These are phyloP conservation scores for Chirona hameri DNA, from an alignment of 2,888 invertebrate genomes.

Conservation along the genomic window DNA sequence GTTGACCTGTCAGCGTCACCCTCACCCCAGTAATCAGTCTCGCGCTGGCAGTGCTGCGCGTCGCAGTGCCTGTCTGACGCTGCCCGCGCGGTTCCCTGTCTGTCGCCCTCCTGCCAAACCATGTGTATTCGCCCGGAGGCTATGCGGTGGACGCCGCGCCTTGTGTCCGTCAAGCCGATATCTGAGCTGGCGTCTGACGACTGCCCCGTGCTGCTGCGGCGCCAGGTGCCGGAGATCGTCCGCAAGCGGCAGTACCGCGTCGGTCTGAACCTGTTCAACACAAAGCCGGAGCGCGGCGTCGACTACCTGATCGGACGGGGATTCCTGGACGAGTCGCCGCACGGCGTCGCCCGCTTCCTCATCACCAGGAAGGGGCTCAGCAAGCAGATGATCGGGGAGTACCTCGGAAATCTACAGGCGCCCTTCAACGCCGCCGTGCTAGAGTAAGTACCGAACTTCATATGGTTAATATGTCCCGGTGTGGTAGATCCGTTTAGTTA, in stretches of 20 bases:
- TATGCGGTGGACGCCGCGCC: too few relatives aligned
- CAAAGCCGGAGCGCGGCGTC: conserved; percentile 95
- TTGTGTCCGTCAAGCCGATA: too few relatives aligned
- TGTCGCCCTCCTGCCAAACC: too few relatives aligned
- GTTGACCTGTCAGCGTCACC: too few relatives aligned
- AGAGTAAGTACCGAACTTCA: conserved; percentile 61
- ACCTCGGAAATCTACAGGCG: conserved; percentile 92
- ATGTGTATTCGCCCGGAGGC: too few relatives aligned
- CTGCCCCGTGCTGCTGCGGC: neutral
- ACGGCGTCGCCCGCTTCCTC: conserved; percentile 89
- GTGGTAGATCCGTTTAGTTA: too few relatives aligned
- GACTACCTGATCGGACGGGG: conserved; percentile 88
- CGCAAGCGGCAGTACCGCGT: conserved; percentile 96
- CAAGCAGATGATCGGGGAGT: conserved; percentile 99
- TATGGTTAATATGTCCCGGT: too few relatives aligned
- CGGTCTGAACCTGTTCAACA: conserved; percentile 94
- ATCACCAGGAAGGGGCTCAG: conserved; percentile 94
- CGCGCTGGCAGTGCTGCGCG: too few relatives aligned
- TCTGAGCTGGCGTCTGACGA: neutral
- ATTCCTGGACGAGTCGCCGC: conserved; percentile 91
- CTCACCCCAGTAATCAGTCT: too few relatives aligned
- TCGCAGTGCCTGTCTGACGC: too few relatives aligned
- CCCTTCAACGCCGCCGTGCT: conserved; percentile 94
- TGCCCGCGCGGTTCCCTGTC: too few relatives aligned
- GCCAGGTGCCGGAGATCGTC: conserved; percentile 69